These are phyloP conservation scores for Ectobius pallidus DNA, from an alignment of 2,888 invertebrate genomes.

Conservation along the genomic window DNA sequence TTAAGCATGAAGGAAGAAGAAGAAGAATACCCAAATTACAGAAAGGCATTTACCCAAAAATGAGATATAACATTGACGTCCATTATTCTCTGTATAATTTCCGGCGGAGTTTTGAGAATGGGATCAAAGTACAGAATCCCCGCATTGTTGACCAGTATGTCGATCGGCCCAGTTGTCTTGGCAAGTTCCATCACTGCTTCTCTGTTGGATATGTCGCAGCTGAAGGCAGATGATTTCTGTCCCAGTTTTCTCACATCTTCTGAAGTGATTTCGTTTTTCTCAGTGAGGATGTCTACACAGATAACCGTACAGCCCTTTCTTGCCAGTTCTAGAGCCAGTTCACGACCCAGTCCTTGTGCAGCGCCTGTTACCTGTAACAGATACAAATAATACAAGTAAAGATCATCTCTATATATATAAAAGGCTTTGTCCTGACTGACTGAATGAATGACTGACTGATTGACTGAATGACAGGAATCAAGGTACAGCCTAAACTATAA, in stretches of 20 bases:
- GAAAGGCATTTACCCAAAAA: conserved; percentile 38
- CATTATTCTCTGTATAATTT: not conserved
- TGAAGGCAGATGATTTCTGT: conserved; percentile 1
- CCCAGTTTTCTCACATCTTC: conserved; percentile 1
- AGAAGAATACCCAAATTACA: too few species aligned
- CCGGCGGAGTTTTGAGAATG: not conserved
- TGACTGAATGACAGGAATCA: too few species aligned
- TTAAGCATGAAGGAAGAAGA: too few species aligned
- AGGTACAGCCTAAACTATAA: too few species aligned
- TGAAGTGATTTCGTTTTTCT: conserved; percentile 8
- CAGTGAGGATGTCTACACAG: conserved; percentile 26
- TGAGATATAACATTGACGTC: conserved; percentile 35
- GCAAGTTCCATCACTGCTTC: conserved; percentile 18
- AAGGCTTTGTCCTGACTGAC: too few species aligned
- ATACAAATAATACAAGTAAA: too few species aligned
- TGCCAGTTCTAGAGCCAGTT: conserved; percentile 27
- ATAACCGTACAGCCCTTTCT: conserved; percentile 25
- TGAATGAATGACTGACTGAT: too few species aligned
- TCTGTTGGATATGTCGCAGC: conserved; percentile 36
- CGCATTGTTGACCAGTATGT: conserved; percentile 38
- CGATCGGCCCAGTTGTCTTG: conserved; percentile 20
- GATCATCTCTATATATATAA: too few species aligned
- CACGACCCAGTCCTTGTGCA: conserved; percentile 35
- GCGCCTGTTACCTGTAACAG: conserved; percentile 41
- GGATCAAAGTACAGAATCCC: conserved; percentile 21